Conservation (phyloP, 2,113 vertebrate genomes). For the Ictalurus furcatus region DNA sequence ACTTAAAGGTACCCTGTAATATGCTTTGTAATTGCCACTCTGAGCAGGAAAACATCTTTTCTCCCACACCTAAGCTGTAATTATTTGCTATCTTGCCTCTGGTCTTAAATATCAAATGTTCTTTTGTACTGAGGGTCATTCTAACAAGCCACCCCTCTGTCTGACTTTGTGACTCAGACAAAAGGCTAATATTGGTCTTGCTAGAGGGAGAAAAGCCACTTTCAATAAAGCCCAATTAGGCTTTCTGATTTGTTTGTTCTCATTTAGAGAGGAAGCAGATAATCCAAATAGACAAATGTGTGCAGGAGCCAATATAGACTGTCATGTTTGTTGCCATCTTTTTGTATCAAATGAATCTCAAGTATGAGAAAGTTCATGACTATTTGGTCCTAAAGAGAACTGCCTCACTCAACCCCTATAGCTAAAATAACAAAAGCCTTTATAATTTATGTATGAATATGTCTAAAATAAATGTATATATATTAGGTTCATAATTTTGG, state of each 20-base stretch:
- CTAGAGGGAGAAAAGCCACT: conserved; percentile 35
- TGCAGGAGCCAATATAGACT: not conserved
- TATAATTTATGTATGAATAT: not conserved
- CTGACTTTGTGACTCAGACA: conserved; percentile 44
- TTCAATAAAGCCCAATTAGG: conserved; percentile 43
- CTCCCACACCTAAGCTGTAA: conserved; percentile 64
- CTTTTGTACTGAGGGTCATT: conserved; percentile 60
- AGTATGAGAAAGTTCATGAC: not conserved
- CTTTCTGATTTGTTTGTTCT: conserved; percentile 20
- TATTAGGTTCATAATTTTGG: not conserved
- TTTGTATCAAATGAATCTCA: not conserved
- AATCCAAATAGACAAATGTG: not conserved
- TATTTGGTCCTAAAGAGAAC: not conserved
- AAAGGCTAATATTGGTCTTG: conserved; percentile 37
- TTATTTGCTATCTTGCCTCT: conserved; percentile 68
- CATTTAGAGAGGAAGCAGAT: conserved; percentile 8
- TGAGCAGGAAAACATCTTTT: conserved; percentile 59
- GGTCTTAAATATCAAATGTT: conserved; percentile 73
- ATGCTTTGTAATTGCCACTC: conserved; percentile 68
- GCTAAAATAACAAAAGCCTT: not conserved
- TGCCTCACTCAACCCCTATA: not conserved
- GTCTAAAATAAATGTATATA: not conserved
- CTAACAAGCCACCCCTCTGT: conserved; percentile 51
- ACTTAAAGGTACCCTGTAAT: conserved; percentile 63
- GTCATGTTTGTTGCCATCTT: not conserved